phyloP scores from a whole-genome alignment of 2,888 invertebrate species.

The Aethes cnicana region DNA sequence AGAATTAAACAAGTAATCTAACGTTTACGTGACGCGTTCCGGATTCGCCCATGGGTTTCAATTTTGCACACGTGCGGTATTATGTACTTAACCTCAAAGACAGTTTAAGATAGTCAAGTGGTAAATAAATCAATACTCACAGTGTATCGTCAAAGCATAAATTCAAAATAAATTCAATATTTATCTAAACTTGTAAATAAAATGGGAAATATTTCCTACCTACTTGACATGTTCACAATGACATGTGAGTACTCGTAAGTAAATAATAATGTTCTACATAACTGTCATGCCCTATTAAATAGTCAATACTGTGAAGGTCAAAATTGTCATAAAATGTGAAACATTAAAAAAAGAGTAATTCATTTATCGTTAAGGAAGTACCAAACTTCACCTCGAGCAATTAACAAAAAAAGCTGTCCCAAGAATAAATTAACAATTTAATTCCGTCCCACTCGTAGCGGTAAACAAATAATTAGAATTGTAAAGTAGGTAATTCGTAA shows the following conservation, averaged over 20 bases:
- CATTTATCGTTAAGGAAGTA: constrained; percentile 24
- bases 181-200: not conserved
- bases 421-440: constrained; percentile 65
- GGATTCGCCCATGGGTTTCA: constrained; percentile 53
- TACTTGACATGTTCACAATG: too few species aligned
- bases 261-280: too few species aligned
- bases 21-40: constrained; percentile 59
- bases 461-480: constrained; percentile 68
- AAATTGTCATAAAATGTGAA: too few species aligned
- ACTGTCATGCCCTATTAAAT: too few species aligned
- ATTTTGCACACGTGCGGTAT: constrained; percentile 38
- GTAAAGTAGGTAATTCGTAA: constrained; percentile 62
- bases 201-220: too few species aligned
- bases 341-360: constrained; percentile 19
- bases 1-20: constrained; percentile 78
- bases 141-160: too few species aligned
- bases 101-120: too few species aligned
- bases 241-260: too few species aligned
- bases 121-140: too few species aligned
- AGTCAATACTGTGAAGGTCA: too few species aligned
- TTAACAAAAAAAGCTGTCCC: constrained; percentile 57
- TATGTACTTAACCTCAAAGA: constrained; percentile 1
- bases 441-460: constrained; percentile 51
- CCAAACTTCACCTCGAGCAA: constrained; percentile 41
- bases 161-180: too few species aligned